Evolutionary conservation across 2,113 vertebrate species (phyloP).

Genomic region (Bungarus multicinctus): DNA sequence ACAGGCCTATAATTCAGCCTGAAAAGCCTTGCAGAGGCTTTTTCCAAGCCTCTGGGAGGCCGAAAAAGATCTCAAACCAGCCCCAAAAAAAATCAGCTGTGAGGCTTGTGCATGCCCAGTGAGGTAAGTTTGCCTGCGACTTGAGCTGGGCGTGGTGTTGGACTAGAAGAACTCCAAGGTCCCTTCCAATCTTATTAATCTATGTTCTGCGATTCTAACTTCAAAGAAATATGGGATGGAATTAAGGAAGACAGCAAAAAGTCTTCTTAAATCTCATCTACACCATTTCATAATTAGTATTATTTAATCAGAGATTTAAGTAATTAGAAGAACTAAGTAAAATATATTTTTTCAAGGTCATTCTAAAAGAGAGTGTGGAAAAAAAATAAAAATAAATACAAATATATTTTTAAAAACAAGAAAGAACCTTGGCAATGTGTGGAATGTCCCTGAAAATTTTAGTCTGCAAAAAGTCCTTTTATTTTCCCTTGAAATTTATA

Average conservation of each 20-base stretch:
- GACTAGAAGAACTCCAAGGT: neutral
- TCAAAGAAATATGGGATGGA: neutral
- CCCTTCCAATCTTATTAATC: neutral
- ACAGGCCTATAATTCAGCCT: too few relatives aligned
- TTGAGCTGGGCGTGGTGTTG: neutral
- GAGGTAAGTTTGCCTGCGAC: too few relatives aligned
- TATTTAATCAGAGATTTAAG: neutral
- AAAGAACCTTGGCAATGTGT: neutral
- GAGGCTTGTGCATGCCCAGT: too few relatives aligned
- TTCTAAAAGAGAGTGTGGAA: neutral
- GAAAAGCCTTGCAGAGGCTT: too few relatives aligned
- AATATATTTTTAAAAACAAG: neutral
- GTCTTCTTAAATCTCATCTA: neutral
- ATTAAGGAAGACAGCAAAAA: neutral
- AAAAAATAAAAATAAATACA: neutral
- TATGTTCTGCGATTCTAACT: neutral
- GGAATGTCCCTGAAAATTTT: neutral
- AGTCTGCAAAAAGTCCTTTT: neutral
- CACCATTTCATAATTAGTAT: neutral
- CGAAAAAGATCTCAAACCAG: too few relatives aligned
- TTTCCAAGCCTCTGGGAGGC: too few relatives aligned
- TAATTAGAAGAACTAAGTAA: neutral
- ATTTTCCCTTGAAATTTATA: neutral
- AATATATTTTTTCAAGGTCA: neutral
- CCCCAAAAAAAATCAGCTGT: too few relatives aligned